Evolutionary conservation across 2,888 invertebrate species (phyloP), one percentile per base, ranked within the genome.

Genomic region (Euclidia mi): DNA sequence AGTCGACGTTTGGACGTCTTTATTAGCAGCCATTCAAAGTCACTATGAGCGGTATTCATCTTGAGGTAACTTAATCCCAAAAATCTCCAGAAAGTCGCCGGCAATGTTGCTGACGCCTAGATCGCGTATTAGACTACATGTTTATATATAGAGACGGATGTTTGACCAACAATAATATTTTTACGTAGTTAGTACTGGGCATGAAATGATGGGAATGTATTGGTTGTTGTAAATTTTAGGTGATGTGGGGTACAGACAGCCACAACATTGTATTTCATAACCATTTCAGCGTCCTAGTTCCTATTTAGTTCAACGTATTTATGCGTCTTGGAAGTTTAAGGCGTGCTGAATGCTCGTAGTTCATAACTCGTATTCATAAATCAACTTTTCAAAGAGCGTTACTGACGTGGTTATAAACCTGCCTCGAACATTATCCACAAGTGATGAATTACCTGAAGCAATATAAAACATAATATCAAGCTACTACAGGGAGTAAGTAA

Each of bases 401-500:
- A 37, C 46, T 31, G 42, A 46, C 43, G 34, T 58, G 41, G 63
- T 63, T 59, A 56, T 59, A 46, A 17, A 49, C 34, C 20, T 49
- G 49, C 43, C 25, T 47, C 10, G 28, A 48, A 46, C 25, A 52
- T 50, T n/a, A 58, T 41, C 37, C 44, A 38, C 40, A 15, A 17
- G 10, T 32, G 63, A 71, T 46, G 38, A 49, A 58, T 48, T 45
- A n/a, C 14, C 41, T 48, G 46, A 59, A 56, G 20, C 63, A 67
- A 67, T 45, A 50, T 11, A n/a, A 29, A n/a, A n/a, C n/a, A n/a
- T 46, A 32, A 18, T 44, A 32, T 44, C 31, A 40, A 7, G 32
- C 15, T 40, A 38, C 32, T 44, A 31, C 11, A 11, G 29, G 32
- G 2, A 15, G 14, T 12, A 11, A 34, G n/a, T n/a, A n/a, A n/a